Conservation (phyloP, 2,888 invertebrate species). For the Crocallis elinguaria region DNA sequence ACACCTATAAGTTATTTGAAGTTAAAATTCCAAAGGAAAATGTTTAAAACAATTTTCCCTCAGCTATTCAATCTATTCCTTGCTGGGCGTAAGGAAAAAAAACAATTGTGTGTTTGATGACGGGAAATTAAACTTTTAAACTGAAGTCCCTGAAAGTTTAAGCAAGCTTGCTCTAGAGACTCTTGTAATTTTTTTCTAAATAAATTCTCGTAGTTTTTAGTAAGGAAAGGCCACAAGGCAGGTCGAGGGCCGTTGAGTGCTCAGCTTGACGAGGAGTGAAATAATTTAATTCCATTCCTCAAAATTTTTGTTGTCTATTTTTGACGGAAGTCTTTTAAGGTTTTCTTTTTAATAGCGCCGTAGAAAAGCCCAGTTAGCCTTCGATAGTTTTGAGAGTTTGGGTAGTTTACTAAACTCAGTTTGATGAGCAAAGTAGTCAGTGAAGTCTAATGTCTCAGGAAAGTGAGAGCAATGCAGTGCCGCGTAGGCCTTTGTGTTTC, state of each 20-base stretch:
- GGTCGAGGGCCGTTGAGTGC: slow-evolving; percentile 43
- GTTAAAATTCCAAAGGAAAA: not conserved
- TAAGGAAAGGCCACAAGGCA: slow-evolving; percentile 41
- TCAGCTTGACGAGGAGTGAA: slow-evolving; percentile 42
- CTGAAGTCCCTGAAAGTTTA: slow-evolving; percentile 38
- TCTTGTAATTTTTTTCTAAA: slow-evolving; percentile 38
- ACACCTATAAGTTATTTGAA: too few relatives aligned
- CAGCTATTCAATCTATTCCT: slow-evolving; percentile 10
- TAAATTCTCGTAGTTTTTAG: slow-evolving; percentile 45
- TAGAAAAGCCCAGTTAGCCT: not conserved
- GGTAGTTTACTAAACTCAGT: too few relatives aligned
- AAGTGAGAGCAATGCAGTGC: too few relatives aligned
- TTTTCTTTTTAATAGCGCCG: not conserved
- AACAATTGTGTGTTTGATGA: slow-evolving; percentile 28
- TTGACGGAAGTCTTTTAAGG: not conserved
- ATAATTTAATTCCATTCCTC: slow-evolving; percentile 37
- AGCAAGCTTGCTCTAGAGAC: slow-evolving; percentile 35
- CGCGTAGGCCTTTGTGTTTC: too few relatives aligned
- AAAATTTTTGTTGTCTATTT: slow-evolving; percentile 9
- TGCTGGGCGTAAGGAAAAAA: slow-evolving; percentile 3
- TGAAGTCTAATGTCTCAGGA: too few relatives aligned
- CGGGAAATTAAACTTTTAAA: slow-evolving; percentile 33
- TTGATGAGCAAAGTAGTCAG: too few relatives aligned
- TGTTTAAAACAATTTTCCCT: slow-evolving; percentile 8
- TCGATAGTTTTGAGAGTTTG: not conserved